Evolutionary conservation across 2,797 vertebrate species (phyloP).

Genomic region (Notolepis coatsorum): DNA sequence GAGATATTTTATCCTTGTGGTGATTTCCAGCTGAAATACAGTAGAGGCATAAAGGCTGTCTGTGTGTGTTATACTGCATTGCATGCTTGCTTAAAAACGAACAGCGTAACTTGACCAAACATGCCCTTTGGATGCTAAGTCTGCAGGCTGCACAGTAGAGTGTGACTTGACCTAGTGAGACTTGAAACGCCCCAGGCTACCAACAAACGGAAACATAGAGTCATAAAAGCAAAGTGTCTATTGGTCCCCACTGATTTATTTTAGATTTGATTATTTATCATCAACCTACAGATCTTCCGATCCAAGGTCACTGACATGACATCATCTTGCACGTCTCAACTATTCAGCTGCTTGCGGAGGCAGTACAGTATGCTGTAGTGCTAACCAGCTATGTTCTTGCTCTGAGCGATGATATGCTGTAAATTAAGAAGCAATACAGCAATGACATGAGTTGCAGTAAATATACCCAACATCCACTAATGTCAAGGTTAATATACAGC

Average conservation of each 20-base stretch:
- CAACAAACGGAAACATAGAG: slow-evolving; percentile 31
- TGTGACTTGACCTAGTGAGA: slow-evolving; percentile 43
- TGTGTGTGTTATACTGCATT: slow-evolving; percentile 14
- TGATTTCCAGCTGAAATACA: slow-evolving; percentile 5
- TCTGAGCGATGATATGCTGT: not conserved
- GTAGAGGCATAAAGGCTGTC: slow-evolving; percentile 30
- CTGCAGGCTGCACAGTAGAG: slow-evolving; percentile 20
- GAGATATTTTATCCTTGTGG: slow-evolving; percentile 13
- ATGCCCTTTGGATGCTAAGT: slow-evolving; percentile 35
- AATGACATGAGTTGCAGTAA: not conserved
- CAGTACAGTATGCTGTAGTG: not conserved
- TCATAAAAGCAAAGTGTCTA: slow-evolving; percentile 26
- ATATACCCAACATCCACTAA: not conserved
- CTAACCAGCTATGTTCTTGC: not conserved
- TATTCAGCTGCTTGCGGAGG: not conserved
- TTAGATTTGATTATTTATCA: not conserved
- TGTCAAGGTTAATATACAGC: slow-evolving; percentile 8
- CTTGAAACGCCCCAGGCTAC: slow-evolving; percentile 20
- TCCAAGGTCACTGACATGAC: slow-evolving; percentile 3
- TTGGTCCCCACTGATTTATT: slow-evolving; percentile 13
- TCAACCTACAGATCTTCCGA: slow-evolving; percentile 13
- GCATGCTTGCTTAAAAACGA: slow-evolving; percentile 8
- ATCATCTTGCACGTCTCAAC: not conserved
- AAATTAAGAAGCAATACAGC: not conserved
- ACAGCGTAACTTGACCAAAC: slow-evolving; percentile 35